These are phyloP conservation scores for Potorous gilbertii DNA, from an alignment of 2,797 vertebrate genomes.

Conservation along the genomic window DNA sequence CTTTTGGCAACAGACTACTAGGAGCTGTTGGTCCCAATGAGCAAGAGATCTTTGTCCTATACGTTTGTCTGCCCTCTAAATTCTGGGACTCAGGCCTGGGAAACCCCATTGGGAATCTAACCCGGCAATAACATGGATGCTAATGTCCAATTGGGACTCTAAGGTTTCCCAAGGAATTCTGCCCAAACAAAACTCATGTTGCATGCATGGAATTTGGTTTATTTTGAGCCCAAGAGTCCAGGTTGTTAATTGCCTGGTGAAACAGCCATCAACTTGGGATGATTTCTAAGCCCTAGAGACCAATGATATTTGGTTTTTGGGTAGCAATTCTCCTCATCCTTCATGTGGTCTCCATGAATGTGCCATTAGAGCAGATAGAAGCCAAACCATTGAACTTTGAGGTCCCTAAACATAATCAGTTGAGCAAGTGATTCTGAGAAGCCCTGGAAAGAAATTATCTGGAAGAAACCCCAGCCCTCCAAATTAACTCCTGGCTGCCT, in stretches of 20 bases:
- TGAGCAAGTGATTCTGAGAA: neutral
- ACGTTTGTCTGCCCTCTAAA: neutral
- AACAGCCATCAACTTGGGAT: neutral
- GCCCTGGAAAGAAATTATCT: accelerated
- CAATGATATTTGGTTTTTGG: neutral
- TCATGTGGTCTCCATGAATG: neutral
- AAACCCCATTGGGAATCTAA: neutral
- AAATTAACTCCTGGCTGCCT: accelerated
- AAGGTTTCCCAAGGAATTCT: neutral
- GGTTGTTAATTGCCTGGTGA: neutral
- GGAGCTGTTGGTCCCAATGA: neutral
- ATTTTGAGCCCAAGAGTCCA: neutral
- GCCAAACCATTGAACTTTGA: accelerated
- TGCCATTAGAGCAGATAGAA: neutral
- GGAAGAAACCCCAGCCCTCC: neutral
- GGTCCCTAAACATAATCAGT: neutral
- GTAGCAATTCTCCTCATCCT: accelerated
- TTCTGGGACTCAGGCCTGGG: neutral
- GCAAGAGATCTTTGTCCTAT: neutral
- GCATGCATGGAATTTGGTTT: neutral
- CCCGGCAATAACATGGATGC: neutral
- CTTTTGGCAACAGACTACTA: neutral
- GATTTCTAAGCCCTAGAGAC: neutral
- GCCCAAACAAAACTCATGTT: accelerated
- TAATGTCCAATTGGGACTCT: neutral